Base-by-base conservation (phyloP, 1,140 invertebrate genomes). In the Bombus impatiens region DNA sequence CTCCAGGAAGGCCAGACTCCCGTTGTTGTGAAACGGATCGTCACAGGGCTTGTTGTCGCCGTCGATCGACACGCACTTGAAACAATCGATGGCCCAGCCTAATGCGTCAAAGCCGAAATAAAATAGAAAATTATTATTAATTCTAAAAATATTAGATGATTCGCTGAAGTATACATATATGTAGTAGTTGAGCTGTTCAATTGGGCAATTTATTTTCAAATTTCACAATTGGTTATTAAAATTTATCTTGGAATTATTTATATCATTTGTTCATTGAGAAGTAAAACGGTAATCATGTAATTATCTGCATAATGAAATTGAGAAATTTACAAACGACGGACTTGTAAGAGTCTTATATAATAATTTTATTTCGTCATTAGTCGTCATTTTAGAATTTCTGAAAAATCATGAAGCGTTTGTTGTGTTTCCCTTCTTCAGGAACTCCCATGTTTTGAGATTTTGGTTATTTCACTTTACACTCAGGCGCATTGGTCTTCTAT, bases 21-120 rank as follows among this genome's bases (percentile, higher is more conserved):
- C 98, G 94, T 99, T 98, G 93, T 99, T 98, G 95, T 99, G 99
- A 95, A 99, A 99, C 0, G 98, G 98, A 95, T 99, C 99, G 93
- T 99, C 99, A 94, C 99, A 99, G 5, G 97, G 96, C 85, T 96
- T 96, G 93, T 99, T 98, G 91, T 96, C 95, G 18, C 98, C 97
- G 94, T 98, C 98, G 93, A 98, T 96, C 3, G 99, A 99, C 28
- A 98, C 98, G 93, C 99, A 99, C 93, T 99, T 99, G 96, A 99
- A 99, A 94, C 99, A 99, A 94, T 99, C 99, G 92, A 99, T 98
- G 62, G 96, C 95, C 59, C 94, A 92, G 12, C 94, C 96, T 97
- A 62, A 78, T 42, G 62, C 59, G 74, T 81, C 15, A 76, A 70
- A 59, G 44, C 3, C 2, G 62, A 37, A 84, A 25, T 25, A 15